These are phyloP conservation scores for Meriones psammophilus DNA, from an alignment of 2,797 vertebrate genomes.

Conservation along the genomic window DNA sequence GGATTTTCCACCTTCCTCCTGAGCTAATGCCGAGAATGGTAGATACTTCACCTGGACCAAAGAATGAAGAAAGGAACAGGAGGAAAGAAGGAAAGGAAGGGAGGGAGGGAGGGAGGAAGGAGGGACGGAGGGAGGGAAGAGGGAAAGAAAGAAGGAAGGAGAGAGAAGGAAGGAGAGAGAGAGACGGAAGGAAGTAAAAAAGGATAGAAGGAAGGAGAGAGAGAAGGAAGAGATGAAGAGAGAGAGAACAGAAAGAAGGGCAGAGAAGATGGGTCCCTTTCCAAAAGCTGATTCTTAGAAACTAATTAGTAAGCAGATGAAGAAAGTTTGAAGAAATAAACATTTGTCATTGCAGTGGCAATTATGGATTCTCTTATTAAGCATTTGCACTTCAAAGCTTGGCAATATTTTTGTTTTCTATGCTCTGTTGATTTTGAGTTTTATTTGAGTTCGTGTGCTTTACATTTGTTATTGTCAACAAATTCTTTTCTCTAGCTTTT, in stretches of 20 bases:
- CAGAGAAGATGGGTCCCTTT: not conserved
- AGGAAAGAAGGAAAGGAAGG: not conserved
- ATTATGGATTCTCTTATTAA: not conserved
- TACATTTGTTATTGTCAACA: not conserved
- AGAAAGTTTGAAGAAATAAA: not conserved
- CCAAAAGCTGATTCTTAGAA: not conserved
- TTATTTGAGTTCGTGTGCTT: not conserved
- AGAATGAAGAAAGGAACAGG: not conserved
- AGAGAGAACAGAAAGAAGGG: not conserved
- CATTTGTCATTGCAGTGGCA: not conserved
- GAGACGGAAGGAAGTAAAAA: not conserved
- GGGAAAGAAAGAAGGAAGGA: not conserved
- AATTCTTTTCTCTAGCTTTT: slow-evolving; percentile 6
- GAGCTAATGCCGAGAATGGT: not conserved
- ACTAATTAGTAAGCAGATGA: not conserved
- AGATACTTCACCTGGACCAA: not conserved
- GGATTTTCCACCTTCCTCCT: not conserved
- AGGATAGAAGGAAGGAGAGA: no score
- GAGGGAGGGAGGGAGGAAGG: not conserved
- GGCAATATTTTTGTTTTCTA: not conserved
- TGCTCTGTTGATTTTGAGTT: not conserved
- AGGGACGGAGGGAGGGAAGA: not conserved
- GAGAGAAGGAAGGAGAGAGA: not conserved
- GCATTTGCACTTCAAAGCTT: not conserved
- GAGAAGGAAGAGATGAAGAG: not conserved